Evolutionary conservation across 2,888 invertebrate species (phyloP).

Genomic region (Spodoptera littoralis): DNA sequence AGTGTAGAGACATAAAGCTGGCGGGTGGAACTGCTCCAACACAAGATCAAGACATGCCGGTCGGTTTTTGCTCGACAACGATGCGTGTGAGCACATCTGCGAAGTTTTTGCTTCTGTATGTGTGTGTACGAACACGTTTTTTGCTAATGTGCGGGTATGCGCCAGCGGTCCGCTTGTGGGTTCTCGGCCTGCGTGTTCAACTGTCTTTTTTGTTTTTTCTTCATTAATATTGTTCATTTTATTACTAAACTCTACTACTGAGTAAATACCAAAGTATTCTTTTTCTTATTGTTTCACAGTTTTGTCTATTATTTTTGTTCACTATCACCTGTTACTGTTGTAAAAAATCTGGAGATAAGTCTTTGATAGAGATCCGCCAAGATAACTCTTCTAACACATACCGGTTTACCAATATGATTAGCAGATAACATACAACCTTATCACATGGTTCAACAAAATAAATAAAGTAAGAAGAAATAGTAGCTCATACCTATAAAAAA

Average conservation of each 20-base stretch:
- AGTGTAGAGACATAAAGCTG: slow-evolving; percentile 37
- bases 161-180: slow-evolving; percentile 67
- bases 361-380: slow-evolving; percentile 13
- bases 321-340: slow-evolving; percentile 21
- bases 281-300: slow-evolving; percentile 38
- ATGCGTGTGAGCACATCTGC: slow-evolving; percentile 85
- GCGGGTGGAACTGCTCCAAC: slow-evolving; percentile 62
- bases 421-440: too few species aligned
- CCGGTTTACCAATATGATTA: too few species aligned
- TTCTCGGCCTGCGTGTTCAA: slow-evolving; percentile 68
- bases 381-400: slow-evolving; percentile 12
- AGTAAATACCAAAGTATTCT: slow-evolving; percentile 49
- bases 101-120: slow-evolving; percentile 71
- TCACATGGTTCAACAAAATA: too few species aligned
- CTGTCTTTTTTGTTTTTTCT: slow-evolving; percentile 69
- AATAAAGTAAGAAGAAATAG: too few species aligned
- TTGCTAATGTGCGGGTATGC: slow-evolving; percentile 65
- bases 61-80: slow-evolving; percentile 74
- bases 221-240: slow-evolving; percentile 67
- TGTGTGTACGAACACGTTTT: slow-evolving; percentile 70
- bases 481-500: too few species aligned
- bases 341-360: slow-evolving; percentile 16
- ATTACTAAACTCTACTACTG: slow-evolving; percentile 61
- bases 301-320: slow-evolving; percentile 10
- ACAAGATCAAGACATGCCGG: slow-evolving; percentile 67